Evolutionary conservation across 1,140 invertebrate genomes (phyloP), one percentile per base, ranked within the genome.

Genomic region (Ruditapes philippinarum): DNA sequence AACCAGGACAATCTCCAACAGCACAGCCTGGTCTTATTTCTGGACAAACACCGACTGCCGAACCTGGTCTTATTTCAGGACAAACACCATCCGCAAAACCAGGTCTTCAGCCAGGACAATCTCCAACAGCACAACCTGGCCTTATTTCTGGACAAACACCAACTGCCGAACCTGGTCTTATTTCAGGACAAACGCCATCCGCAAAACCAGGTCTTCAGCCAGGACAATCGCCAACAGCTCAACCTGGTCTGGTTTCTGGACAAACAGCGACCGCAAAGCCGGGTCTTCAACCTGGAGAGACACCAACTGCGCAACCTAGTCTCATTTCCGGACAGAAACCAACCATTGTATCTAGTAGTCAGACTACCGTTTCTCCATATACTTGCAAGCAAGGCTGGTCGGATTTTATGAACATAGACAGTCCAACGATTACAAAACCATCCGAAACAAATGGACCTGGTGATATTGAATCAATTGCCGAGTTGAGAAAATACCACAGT

Each of bases 391-490:
- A 90, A 68, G 93, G 93, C 11, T 93, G 93, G 94, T 92, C 93
- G n/a, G 79, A 90, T 1, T 95, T 93, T 92, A 88, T 95, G 79
- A 95, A 94, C 79, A 82, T 94, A 25, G 92, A 92, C 36, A 79
- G 91, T 1, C 93, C 94, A 19, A 60, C 19, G 0, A 25, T 22
- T 0, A 51, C 78, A 19, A 31, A 60, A 0, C 31, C 65, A n/a
- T 89, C 78, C 5, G 93, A 95, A 62, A 45, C 74, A 19, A 90
- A 92, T 73, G 89, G 70, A 33, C 65, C 91, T 60, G 95, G 95
- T 57, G 95, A 96, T 78, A 89, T 92, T 60, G 95, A 96, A 88
- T 90, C 91, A 40, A 88, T 92, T 28, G 60, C 84, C 3, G 87
- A 91, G 3, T 85, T 95, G 36, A 73, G 93, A 7, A 68, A 88